Percentiles rank a stretch among this genome's conserved stretches.
These are phyloP conservation scores for Lithosia quadra DNA, from an alignment of 2,888 invertebrate species.

Conservation along the genomic window DNA sequence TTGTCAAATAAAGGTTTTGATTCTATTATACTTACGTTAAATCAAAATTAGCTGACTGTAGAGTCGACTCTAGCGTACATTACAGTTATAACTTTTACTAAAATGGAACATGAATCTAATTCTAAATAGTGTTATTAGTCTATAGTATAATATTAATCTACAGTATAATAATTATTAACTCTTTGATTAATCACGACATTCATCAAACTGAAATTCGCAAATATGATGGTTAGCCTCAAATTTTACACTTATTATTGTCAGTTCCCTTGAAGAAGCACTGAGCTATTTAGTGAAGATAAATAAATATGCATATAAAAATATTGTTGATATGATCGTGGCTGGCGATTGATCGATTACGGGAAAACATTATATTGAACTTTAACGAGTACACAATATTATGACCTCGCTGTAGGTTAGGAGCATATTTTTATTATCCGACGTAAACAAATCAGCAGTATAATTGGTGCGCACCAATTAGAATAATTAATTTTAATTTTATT, in stretches of 20 bases:
- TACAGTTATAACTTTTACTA: too few relatives aligned
- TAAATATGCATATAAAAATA: neutral
- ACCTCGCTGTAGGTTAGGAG: neutral
- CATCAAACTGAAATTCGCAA: neutral
- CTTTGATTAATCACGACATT: neutral
- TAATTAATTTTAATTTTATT: too few relatives aligned
- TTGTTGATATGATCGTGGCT: neutral
- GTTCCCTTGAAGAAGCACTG: neutral
- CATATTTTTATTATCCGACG: neutral
- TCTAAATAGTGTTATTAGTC: too few relatives aligned
- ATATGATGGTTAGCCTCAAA: neutral
- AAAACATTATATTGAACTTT: constrained; percentile 5
- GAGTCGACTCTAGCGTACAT: too few relatives aligned
- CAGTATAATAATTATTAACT: too few relatives aligned
- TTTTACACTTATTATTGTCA: neutral
- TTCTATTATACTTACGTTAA: too few relatives aligned
- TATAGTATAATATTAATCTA: too few relatives aligned
- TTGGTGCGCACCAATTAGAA: too few relatives aligned
- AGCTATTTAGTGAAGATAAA: constrained; percentile 4
- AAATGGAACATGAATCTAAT: too few relatives aligned
- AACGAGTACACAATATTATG: constrained; percentile 13
- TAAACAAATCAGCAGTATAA: neutral
- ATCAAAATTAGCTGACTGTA: too few relatives aligned
- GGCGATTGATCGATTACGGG: constrained; percentile 1
- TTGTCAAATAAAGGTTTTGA: too few relatives aligned